phyloP scores from a whole-genome alignment of 2,888 invertebrate species.

The Platycheirus rosarum region DNA sequence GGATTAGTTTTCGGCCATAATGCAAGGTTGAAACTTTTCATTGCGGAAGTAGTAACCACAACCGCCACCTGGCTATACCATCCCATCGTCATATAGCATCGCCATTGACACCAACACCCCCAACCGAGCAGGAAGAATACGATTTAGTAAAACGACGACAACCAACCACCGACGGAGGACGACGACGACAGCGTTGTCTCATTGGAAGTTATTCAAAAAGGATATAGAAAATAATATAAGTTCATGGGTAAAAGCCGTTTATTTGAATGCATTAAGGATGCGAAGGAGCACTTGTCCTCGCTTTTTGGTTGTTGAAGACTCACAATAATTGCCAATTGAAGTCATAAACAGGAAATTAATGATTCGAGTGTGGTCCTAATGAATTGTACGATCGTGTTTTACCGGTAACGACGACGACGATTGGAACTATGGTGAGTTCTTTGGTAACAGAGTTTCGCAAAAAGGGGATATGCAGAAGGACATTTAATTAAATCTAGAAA shows the following conservation, averaged over 20 bases:
- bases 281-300: constrained; percentile 41
- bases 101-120: too few species aligned
- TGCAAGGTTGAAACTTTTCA: constrained; percentile 62
- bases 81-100: neutral
- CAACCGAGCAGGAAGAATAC: too few species aligned
- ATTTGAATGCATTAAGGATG: constrained; percentile 64
- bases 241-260: constrained; percentile 34
- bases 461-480: neutral
- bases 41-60: constrained; percentile 64
- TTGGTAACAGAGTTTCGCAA: constrained; percentile 16
- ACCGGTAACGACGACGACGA: constrained; percentile 57
- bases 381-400: constrained; percentile 66
- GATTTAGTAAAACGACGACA: too few species aligned
- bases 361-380: constrained; percentile 66
- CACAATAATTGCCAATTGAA: constrained; percentile 71
- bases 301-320: constrained; percentile 41
- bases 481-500: constrained; percentile 31
- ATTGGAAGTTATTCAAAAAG: constrained; percentile 38
- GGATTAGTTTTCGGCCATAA: constrained; percentile 71
- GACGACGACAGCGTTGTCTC: neutral
- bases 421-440: too few species aligned
- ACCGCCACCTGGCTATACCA: constrained; percentile 20
- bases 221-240: constrained; percentile 34
- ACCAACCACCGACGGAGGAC: too few species aligned
- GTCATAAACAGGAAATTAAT: constrained; percentile 74